Conservation (phyloP, 1,140 invertebrate species). For the Drosophila takahashii region DNA sequence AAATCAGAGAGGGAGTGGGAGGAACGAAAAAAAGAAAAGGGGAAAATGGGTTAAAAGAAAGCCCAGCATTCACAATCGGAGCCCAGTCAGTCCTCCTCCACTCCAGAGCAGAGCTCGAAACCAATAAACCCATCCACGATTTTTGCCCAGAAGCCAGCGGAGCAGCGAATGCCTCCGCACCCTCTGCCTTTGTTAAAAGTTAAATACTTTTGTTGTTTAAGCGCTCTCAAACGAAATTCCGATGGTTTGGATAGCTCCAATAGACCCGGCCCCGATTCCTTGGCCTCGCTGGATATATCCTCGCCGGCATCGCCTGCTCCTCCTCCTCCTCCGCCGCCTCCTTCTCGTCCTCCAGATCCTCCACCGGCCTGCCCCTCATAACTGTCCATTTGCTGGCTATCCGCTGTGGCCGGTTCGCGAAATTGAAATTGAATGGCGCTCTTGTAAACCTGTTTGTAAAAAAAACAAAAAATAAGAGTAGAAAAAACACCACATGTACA, state of each 20-base stretch:
- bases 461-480: constrained; percentile 12
- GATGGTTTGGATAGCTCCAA: constrained; percentile 84
- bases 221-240: constrained; percentile 84
- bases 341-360: constrained; percentile 14
- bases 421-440: constrained; percentile 82
- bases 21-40: no score
- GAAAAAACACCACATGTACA: constrained; percentile 28
- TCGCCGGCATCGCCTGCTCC: constrained; percentile 60
- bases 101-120: constrained; percentile 28
- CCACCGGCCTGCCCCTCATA: constrained; percentile 52
- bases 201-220: constrained; percentile 84
- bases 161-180: constrained; percentile 52
- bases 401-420: constrained; percentile 77
- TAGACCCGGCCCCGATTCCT: constrained; percentile 77
- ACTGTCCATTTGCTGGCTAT: constrained; percentile 68
- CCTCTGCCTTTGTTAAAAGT: constrained; percentile 77
- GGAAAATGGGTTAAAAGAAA: constrained; percentile 22
- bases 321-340: constrained; percentile 23
- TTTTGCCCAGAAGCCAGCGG: constrained; percentile 31
- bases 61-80: constrained; percentile 49
- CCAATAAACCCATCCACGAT: constrained; percentile 60
- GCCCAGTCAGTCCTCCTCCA: constrained; percentile 29
- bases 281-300: constrained; percentile 67
- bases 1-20: constrained; percentile 11
- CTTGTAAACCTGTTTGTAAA: constrained; percentile 65